Percentiles rank a stretch among this genome's conserved stretches.
Evolutionary conservation across 2,797 vertebrate genomes (phyloP).

Genomic region (Galaxias olidus): DNA sequence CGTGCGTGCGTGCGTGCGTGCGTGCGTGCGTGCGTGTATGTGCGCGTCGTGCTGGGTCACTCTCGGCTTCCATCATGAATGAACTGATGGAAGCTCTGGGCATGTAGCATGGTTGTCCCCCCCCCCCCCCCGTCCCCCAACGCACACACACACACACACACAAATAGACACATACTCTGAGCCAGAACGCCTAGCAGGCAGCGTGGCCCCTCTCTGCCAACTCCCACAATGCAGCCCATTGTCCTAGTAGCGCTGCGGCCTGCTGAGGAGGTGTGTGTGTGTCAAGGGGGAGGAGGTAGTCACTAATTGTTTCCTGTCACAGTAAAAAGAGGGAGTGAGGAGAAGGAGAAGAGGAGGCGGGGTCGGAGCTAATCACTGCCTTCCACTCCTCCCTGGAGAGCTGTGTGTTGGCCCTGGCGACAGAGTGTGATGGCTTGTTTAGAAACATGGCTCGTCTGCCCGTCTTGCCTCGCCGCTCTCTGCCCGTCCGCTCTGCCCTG

Average conservation of each 20-base stretch:
- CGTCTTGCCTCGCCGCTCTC: too few species aligned
- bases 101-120: conserved; percentile 91
- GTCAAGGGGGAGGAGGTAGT: conserved; percentile 65
- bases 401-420: conserved; percentile 10
- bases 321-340: conserved; percentile 62
- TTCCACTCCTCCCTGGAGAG: conserved; percentile 44
- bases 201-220: conserved; percentile 86
- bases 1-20: conserved; percentile 55
- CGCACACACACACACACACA: conserved; percentile 35
- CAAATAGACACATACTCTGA: conserved; percentile 42
- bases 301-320: conserved; percentile 74
- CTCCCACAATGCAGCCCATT: conserved; percentile 91
- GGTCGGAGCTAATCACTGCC: conserved; percentile 58
- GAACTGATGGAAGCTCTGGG: conserved; percentile 93
- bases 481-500: too few species aligned
- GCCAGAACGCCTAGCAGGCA: conserved; percentile 82
- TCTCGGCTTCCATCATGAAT: conserved; percentile 76
- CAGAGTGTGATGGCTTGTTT: neutral
- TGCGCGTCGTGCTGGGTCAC: conserved; percentile 73
- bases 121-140: conserved; percentile 38
- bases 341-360: conserved; percentile 52
- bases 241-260: conserved; percentile 85
- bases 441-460: too few species aligned
- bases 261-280: conserved; percentile 75
- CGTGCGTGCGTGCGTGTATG: conserved; percentile 44